Percentiles rank a stretch among this genome's conserved stretches.
Conservation (phyloP, 2,113 vertebrate species). For the Nothoprocta pentlandii region DNA sequence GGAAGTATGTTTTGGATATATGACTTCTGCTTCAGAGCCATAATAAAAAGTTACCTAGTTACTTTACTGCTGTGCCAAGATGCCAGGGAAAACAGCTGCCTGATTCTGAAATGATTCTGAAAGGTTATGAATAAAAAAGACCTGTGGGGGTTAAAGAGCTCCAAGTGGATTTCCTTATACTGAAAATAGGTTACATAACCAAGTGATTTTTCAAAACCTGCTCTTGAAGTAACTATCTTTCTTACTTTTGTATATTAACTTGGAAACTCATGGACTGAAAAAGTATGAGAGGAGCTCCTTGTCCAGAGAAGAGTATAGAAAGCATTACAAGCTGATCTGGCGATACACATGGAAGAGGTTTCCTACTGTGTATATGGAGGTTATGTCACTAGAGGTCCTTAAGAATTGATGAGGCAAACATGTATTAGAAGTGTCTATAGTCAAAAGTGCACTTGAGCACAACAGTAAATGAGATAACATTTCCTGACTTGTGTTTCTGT, state of each 20-base stretch:
- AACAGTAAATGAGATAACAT: background rate
- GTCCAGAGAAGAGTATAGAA: background rate
- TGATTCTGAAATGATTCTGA: background rate
- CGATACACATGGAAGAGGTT: background rate
- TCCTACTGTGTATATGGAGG: background rate
- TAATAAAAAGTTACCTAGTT: background rate
- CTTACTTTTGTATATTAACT: background rate
- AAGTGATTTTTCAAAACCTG: background rate
- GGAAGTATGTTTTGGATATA: constrained; percentile 11
- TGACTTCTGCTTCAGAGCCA: background rate
- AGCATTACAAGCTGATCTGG: background rate
- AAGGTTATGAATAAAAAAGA: background rate
- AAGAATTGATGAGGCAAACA: background rate
- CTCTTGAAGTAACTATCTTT: background rate
- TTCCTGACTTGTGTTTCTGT: background rate
- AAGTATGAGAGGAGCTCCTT: background rate
- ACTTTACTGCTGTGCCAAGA: background rate
- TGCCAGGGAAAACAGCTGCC: background rate
- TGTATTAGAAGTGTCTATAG: background rate
- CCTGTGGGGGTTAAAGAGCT: background rate
- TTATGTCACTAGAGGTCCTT: background rate
- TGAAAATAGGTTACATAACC: too few species aligned
- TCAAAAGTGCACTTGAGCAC: background rate
- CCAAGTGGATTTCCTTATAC: background rate
- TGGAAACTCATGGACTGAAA: background rate